A percentile compares a stretch with the other conserved stretches of the same genome.
Conservation (phyloP, 1,140 invertebrate genomes). For the Galleria mellonella region DNA sequence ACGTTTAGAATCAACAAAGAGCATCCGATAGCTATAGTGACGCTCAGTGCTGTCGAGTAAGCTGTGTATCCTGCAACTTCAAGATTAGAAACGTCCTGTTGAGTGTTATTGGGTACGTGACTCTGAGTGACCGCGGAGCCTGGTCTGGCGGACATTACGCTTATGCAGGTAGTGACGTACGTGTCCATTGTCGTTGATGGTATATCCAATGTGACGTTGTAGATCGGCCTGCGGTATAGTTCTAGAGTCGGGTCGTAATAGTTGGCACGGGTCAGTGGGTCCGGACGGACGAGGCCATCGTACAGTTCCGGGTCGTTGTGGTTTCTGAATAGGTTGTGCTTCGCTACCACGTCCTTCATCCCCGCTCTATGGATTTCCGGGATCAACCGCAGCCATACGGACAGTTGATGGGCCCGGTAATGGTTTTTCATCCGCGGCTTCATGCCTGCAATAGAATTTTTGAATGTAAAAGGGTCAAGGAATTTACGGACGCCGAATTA, state of each 20-base stretch:
- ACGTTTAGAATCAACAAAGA: slow-evolving; percentile 91
- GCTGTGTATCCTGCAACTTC: slow-evolving; percentile 86
- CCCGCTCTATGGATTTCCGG: slow-evolving; percentile 93
- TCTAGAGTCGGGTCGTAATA: slow-evolving; percentile 68
- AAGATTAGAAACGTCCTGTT: slow-evolving; percentile 79
- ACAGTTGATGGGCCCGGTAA: slow-evolving; percentile 94
- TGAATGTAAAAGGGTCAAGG: slow-evolving; percentile 18
- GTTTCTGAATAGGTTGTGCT: slow-evolving; percentile 88
- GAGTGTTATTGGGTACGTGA: slow-evolving; percentile 69
- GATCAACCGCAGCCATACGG: slow-evolving; percentile 94
- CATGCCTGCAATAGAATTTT: slow-evolving; percentile 78
- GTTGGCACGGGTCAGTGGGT: slow-evolving; percentile 76
- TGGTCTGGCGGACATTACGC: slow-evolving; percentile 70
- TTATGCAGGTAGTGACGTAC: slow-evolving; percentile 76
- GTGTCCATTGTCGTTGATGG: slow-evolving; percentile 76
- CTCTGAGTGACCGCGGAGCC: slow-evolving; percentile 65
- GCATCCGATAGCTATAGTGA: slow-evolving; percentile 92
- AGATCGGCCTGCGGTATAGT: slow-evolving; percentile 73
- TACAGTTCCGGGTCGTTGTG: slow-evolving; percentile 88
- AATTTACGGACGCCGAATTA: slow-evolving; percentile 9
- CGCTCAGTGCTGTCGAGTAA: slow-evolving; percentile 88
- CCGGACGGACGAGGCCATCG: slow-evolving; percentile 87
- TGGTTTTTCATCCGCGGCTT: slow-evolving; percentile 94
- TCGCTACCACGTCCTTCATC: slow-evolving; percentile 89
- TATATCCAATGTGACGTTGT: slow-evolving; percentile 73